These are phyloP conservation scores for Micropoecilia bifurca DNA, from an alignment of 2,797 vertebrate genomes.

Conservation along the genomic window DNA sequence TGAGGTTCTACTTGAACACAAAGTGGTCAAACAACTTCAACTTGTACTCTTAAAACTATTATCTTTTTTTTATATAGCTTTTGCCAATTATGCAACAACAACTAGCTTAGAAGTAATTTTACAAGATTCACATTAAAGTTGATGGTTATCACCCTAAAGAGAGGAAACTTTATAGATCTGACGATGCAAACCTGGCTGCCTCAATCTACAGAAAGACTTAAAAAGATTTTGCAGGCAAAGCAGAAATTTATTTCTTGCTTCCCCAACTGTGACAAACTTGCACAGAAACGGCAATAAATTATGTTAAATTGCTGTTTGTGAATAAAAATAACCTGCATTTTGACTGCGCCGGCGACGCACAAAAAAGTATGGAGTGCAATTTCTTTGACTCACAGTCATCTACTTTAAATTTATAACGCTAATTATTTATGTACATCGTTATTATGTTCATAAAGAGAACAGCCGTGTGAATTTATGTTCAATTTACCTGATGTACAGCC, in stretches of 20 bases:
- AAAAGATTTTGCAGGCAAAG: background rate
- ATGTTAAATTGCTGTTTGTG: background rate
- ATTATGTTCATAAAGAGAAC: background rate
- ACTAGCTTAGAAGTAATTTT: background rate
- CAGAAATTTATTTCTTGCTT: background rate
- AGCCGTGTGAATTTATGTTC: slow-evolving; percentile 1
- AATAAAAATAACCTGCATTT: background rate
- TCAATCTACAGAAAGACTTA: background rate
- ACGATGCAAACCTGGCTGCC: background rate
- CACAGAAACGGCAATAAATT: background rate
- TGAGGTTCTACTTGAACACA: background rate
- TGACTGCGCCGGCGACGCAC: background rate
- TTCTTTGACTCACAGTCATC: slow-evolving; percentile 1
- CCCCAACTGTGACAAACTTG: background rate
- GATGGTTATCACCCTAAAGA: background rate
- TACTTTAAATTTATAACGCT: background rate
- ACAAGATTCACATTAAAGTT: background rate
- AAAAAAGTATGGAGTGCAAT: background rate
- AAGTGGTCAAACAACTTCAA: background rate
- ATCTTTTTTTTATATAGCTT: background rate
- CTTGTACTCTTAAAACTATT: background rate
- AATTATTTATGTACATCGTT: slow-evolving; percentile 2
- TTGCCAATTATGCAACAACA: background rate
- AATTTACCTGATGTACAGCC: background rate
- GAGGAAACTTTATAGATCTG: background rate